phyloP scores from a whole-genome alignment of 2,888 invertebrate genomes.

The Pseudococcus viburni region DNA sequence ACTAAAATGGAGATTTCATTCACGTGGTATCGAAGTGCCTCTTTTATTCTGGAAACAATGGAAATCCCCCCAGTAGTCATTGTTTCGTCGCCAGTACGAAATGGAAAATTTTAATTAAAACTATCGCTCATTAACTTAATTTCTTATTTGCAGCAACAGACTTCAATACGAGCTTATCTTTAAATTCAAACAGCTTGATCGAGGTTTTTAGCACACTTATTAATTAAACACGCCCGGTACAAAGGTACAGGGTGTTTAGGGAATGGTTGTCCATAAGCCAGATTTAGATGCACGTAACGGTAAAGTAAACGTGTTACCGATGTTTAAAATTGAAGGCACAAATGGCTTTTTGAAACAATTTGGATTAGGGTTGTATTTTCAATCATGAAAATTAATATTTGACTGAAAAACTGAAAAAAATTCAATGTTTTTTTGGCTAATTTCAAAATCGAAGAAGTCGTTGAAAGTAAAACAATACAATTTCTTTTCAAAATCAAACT shows the following conservation, averaged over 20 bases:
- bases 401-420: no score
- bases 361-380: no score
- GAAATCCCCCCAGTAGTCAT: background rate
- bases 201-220: background rate
- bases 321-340: no score
- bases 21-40: conserved; percentile 27
- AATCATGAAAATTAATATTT: no score
- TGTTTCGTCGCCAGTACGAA: background rate
- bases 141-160: conserved; percentile 9
- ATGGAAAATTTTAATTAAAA: conserved; percentile 52
- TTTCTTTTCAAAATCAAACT: no score
- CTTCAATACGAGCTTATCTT: background rate
- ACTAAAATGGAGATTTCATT: conserved; percentile 21
- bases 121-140: conserved; percentile 38
- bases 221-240: background rate
- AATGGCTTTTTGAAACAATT: no score
- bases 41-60: conserved; percentile 50
- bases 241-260: background rate
- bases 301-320: no score
- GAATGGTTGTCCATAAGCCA: no score
- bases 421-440: no score
- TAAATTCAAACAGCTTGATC: background rate
- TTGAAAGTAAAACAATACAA: no score
- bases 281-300: no score
- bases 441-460: no score